A percentile compares a stretch with the other conserved stretches of the same genome.
phyloP scores from a whole-genome alignment of 2,888 invertebrate genomes.

The Cybosia mesomella region DNA sequence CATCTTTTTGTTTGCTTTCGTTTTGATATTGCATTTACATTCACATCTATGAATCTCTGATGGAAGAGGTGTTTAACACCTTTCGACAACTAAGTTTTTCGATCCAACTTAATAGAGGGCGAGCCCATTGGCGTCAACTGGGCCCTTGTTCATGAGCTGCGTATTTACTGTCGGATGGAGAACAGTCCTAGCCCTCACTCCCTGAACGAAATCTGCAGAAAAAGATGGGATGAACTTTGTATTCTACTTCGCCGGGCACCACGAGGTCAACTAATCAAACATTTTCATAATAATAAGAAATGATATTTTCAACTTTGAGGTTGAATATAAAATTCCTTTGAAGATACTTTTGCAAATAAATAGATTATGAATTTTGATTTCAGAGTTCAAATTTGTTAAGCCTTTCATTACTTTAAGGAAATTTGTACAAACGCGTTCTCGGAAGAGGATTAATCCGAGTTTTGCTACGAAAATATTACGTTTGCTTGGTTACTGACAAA shows the following conservation, averaged over 20 bases:
- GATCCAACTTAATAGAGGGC: not conserved
- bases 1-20: slow-evolving; percentile 10
- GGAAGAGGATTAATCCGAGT: slow-evolving; percentile 71
- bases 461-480: slow-evolving; percentile 74
- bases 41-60: not conserved
- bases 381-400: slow-evolving; percentile 75
- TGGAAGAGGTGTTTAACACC: not conserved
- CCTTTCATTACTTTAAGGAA: slow-evolving; percentile 80
- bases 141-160: not conserved
- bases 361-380: slow-evolving; percentile 76
- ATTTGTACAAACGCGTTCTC: slow-evolving; percentile 75
- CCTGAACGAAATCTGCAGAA: not conserved
- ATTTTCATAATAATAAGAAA: slow-evolving; percentile 16
- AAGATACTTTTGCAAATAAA: slow-evolving; percentile 66
- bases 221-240: not conserved
- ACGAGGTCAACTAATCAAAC: slow-evolving; percentile 17
- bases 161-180: not conserved
- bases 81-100: not conserved
- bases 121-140: not conserved
- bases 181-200: not conserved
- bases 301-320: slow-evolving; percentile 21
- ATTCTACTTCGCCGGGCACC: not conserved
- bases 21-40: slow-evolving; percentile 10
- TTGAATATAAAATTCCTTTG: slow-evolving; percentile 43
- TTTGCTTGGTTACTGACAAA: slow-evolving; percentile 65